phyloP scores from a whole-genome alignment of 2,113 vertebrate genomes.

The Notechis scutatus region DNA sequence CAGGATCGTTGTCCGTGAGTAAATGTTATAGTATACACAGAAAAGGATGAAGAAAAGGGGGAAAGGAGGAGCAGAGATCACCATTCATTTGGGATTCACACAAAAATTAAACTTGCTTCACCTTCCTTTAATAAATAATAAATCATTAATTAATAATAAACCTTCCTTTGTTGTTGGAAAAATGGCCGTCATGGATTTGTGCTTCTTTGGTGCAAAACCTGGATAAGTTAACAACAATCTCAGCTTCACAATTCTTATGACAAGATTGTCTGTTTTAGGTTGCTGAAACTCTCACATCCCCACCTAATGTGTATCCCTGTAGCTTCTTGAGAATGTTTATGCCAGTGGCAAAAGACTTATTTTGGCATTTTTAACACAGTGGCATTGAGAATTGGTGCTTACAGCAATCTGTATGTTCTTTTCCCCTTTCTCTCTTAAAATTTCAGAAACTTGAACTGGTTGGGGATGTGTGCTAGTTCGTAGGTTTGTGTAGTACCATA shows the following conservation, averaged over 20 bases:
- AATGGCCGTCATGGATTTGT: constrained; percentile 6
- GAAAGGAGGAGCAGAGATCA: background rate
- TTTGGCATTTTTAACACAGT: constrained; percentile 56
- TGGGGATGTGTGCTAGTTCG: background rate
- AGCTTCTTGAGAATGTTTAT: constrained; percentile 53
- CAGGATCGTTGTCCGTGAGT: constrained; percentile 1
- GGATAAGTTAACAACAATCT: background rate
- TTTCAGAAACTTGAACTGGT: constrained; percentile 12
- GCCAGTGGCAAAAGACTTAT: constrained; percentile 49
- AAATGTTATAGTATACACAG: background rate
- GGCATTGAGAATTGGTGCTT: constrained; percentile 34
- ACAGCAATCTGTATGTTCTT: background rate
- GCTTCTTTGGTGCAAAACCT: background rate
- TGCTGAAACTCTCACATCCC: background rate
- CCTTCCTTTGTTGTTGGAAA: background rate
- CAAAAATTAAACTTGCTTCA: background rate
- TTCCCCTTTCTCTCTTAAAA: constrained; percentile 11
- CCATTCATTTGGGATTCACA: background rate
- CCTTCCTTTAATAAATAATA: background rate
- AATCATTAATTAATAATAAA: background rate
- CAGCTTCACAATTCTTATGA: constrained; percentile 30
- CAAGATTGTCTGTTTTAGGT: background rate
- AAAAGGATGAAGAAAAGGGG: no score
- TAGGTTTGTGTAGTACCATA: constrained; percentile 3
- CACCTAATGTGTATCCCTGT: constrained; percentile 34